A percentile compares a stretch with the other conserved stretches of the same genome.
Conservation (phyloP, 2,113 vertebrate genomes). For the Cephalopholis sonnerati region DNA sequence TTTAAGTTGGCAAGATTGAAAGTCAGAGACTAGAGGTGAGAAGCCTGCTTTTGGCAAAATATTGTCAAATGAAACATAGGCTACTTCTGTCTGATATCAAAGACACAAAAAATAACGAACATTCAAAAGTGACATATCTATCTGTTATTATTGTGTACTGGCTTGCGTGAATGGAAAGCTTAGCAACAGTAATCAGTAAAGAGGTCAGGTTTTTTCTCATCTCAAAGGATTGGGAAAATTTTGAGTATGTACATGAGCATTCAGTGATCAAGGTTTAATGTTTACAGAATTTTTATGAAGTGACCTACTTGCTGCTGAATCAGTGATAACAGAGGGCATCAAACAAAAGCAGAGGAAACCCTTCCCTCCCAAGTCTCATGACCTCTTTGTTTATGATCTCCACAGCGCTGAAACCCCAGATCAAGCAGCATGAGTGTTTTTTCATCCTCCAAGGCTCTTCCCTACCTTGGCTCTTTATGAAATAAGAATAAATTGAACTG, state of each 20-base stretch:
- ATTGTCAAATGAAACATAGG: too few relatives aligned
- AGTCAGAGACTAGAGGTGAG: background rate
- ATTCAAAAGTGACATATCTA: background rate
- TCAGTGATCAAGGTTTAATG: slow-evolving; percentile 2
- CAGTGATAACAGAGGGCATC: background rate
- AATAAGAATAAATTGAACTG: slow-evolving; percentile 71
- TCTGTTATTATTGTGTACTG: background rate
- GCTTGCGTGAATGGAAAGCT: background rate
- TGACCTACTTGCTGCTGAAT: slow-evolving; percentile 2
- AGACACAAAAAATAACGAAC: too few relatives aligned
- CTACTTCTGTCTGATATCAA: background rate
- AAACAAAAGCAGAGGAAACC: slow-evolving; percentile 30
- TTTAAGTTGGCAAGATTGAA: background rate
- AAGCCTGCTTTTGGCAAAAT: background rate
- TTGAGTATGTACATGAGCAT: background rate
- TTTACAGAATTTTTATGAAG: slow-evolving; percentile 25
- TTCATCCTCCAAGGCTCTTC: slow-evolving; percentile 35
- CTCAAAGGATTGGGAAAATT: background rate
- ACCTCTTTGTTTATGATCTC: slow-evolving; percentile 53
- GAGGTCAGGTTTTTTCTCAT: background rate
- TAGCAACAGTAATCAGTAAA: background rate
- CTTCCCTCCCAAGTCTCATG: slow-evolving; percentile 15
- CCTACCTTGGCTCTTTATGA: slow-evolving; percentile 52
- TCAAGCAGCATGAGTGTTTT: slow-evolving; percentile 49
- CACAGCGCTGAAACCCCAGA: slow-evolving; percentile 29